Evolutionary conservation across 2,113 vertebrate species (phyloP).

Genomic region (Coptodon bakossiorum): DNA sequence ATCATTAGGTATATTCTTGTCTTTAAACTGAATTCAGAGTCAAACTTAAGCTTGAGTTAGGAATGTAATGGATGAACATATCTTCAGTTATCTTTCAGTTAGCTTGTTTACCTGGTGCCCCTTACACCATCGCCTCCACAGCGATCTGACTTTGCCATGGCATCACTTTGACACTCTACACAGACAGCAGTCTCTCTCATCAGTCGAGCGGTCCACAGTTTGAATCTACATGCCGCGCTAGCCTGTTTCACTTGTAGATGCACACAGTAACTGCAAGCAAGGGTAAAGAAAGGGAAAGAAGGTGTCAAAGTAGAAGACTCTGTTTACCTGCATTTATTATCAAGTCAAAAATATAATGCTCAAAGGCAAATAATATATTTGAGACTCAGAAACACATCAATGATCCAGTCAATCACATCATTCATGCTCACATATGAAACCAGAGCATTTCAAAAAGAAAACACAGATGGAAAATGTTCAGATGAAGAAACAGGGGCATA

Average conservation of each 20-base stretch:
- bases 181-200: slow-evolving; percentile 69
- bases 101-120: slow-evolving; percentile 65
- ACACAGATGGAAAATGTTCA: neutral
- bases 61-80: neutral
- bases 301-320: neutral
- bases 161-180: slow-evolving; percentile 70
- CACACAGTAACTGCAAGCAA: slow-evolving; percentile 73
- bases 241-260: slow-evolving; percentile 76
- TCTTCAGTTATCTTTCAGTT: neutral
- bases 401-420: neutral
- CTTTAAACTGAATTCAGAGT: neutral
- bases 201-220: slow-evolving; percentile 72
- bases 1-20: neutral
- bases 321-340: neutral
- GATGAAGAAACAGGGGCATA: neutral
- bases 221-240: slow-evolving; percentile 63
- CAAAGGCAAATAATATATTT: neutral
- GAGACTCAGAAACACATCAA: neutral
- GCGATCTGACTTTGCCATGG: slow-evolving; percentile 51
- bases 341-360: neutral
- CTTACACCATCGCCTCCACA: slow-evolving; percentile 74
- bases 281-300: neutral
- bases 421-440: neutral
- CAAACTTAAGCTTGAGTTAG: neutral
- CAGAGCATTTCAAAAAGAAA: neutral